Evolutionary conservation across 2,113 vertebrate species (phyloP).

Genomic region (Hiodon alosoides): DNA sequence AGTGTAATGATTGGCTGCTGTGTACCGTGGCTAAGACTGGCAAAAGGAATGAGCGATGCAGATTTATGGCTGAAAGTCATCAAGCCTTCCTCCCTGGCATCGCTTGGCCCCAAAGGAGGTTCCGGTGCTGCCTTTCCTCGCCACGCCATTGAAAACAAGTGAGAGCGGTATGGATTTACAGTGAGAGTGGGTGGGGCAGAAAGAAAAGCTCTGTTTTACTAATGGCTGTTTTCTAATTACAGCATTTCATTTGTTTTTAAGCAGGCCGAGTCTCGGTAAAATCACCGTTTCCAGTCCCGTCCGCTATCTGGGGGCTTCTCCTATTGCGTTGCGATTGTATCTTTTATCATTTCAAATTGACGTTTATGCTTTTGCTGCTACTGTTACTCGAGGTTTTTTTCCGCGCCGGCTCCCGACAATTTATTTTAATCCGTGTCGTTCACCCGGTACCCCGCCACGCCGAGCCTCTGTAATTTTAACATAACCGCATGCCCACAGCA

Average conservation of each 20-base stretch:
- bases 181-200: conserved; percentile 11
- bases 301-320: conserved; percentile 78
- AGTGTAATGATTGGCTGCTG: no score
- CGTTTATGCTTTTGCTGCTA: conserved; percentile 81
- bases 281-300: conserved; percentile 73
- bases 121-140: neutral
- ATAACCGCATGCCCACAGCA: conserved; percentile 43
- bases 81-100: neutral
- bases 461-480: conserved; percentile 56
- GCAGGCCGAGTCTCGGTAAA: conserved; percentile 37
- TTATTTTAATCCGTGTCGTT: conserved; percentile 79
- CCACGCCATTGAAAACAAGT: neutral
- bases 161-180: neutral
- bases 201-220: conserved; percentile 13
- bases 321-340: conserved; percentile 82
- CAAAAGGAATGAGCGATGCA: no score
- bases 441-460: conserved; percentile 63
- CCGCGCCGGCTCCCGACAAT: conserved; percentile 63
- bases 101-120: neutral
- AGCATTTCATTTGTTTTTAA: conserved; percentile 41
- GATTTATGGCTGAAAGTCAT: neutral
- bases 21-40: no score
- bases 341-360: conserved; percentile 85
- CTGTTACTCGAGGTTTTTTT: conserved; percentile 75
- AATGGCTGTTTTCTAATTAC: conserved; percentile 41